Conservation (phyloP, 2,888 invertebrate species). For the Ceriagrion tenellum region DNA sequence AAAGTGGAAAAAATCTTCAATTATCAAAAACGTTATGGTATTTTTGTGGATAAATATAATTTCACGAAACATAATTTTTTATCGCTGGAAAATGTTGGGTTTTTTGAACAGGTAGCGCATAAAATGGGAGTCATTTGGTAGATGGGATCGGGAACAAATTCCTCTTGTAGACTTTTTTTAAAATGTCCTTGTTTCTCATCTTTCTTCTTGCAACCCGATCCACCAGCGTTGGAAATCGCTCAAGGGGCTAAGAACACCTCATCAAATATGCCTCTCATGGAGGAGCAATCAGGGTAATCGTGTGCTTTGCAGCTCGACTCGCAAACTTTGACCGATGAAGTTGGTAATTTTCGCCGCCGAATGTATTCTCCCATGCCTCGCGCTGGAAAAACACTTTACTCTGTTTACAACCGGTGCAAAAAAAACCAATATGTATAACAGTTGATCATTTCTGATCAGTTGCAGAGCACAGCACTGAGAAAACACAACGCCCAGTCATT, state of each 20-base stretch:
- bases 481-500: too few species aligned
- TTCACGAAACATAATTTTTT: too few species aligned
- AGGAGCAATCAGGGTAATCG: not conserved
- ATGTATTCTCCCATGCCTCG: not conserved
- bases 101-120: too few species aligned
- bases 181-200: not conserved
- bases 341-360: not conserved
- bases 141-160: not conserved
- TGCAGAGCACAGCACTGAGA: too few species aligned
- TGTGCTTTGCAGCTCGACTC: not conserved
- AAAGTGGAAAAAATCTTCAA: too few species aligned
- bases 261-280: not conserved
- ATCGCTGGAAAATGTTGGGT: too few species aligned
- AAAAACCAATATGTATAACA: too few species aligned
- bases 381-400: too few species aligned
- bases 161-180: not conserved
- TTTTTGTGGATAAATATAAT: too few species aligned
- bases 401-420: too few species aligned
- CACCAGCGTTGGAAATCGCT: not conserved
- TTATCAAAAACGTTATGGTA: too few species aligned
- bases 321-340: not conserved
- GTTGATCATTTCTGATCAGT: too few species aligned
- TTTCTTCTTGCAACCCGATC: not conserved
- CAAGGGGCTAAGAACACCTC: not conserved
- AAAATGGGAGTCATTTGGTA: not conserved